Evolutionary conservation across 2,888 invertebrate genomes (phyloP).

Genomic region (Brachyptera risi): DNA sequence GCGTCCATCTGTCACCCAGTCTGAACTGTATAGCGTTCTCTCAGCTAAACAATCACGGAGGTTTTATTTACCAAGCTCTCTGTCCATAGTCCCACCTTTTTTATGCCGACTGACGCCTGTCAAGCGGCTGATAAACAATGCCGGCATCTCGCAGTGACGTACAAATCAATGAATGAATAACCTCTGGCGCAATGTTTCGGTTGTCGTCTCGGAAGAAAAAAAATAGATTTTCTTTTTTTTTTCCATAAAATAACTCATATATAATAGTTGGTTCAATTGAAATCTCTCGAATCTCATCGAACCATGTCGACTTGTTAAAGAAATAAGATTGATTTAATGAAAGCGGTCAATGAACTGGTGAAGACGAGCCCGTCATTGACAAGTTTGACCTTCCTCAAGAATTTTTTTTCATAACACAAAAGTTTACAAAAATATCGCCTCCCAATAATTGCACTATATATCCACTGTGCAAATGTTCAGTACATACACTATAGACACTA

Average conservation of each 20-base stretch:
- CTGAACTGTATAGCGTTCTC: not conserved
- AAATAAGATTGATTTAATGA: not conserved
- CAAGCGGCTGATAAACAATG: not conserved
- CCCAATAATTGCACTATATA: not conserved
- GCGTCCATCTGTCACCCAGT: too few relatives aligned
- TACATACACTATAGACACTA: too few relatives aligned
- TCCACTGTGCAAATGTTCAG: too few relatives aligned
- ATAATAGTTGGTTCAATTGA: not conserved
- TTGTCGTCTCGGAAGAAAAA: not conserved
- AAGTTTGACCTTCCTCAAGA: constrained; percentile 15
- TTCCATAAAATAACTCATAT: not conserved
- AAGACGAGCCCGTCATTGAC: not conserved
- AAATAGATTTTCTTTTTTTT: not conserved
- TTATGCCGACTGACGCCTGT: not conserved
- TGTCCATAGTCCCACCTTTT: too few relatives aligned
- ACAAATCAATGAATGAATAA: constrained; percentile 4
- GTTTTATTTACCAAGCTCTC: not conserved
- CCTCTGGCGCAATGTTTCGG: constrained; percentile 5
- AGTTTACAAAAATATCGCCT: not conserved
- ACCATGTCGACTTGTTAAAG: not conserved
- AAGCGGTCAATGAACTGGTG: constrained; percentile 5
- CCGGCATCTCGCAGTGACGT: not conserved
- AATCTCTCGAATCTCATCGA: not conserved
- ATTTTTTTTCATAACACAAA: not conserved
- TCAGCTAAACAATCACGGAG: too few relatives aligned